phyloP scores from a whole-genome alignment of 2,113 vertebrate genomes.

The Copsychus sechellarum region DNA sequence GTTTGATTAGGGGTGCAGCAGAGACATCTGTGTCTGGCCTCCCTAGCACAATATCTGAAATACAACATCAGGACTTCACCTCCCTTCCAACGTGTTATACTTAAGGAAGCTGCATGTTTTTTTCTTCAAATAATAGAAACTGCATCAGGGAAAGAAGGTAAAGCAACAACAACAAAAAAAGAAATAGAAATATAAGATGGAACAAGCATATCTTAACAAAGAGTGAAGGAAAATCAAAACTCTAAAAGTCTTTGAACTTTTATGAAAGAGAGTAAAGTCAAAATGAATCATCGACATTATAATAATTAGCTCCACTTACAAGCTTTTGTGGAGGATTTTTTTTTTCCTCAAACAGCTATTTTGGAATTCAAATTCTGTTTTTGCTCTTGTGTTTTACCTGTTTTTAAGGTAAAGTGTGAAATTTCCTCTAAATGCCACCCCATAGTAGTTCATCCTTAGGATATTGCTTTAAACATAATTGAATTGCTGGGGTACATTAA shows the following conservation, averaged over 20 bases:
- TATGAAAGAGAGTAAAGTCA: not conserved
- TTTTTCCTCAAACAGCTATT: not conserved
- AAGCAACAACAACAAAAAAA: not conserved
- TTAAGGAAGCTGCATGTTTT: not conserved
- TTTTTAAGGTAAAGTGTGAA: not conserved
- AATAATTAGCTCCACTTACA: not conserved
- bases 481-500: slow-evolving; percentile 74
- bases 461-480: slow-evolving; percentile 71
- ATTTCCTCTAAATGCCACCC: slow-evolving; percentile 27
- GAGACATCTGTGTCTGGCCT: slow-evolving; percentile 10
- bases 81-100: not conserved
- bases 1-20: slow-evolving; percentile 26
- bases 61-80: rapidly evolving
- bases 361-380: not conserved
- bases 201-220: not conserved
- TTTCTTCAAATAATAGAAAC: not conserved
- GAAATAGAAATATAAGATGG: not conserved
- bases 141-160: not conserved
- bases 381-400: slow-evolving; percentile 40
- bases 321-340: not conserved
- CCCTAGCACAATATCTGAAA: not conserved
- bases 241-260: not conserved
- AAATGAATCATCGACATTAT: not conserved
- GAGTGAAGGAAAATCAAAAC: not conserved
- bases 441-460: slow-evolving; percentile 18